Evolutionary conservation across 1,140 invertebrate species (phyloP).

Genomic region (Trissolcus basalis): DNA sequence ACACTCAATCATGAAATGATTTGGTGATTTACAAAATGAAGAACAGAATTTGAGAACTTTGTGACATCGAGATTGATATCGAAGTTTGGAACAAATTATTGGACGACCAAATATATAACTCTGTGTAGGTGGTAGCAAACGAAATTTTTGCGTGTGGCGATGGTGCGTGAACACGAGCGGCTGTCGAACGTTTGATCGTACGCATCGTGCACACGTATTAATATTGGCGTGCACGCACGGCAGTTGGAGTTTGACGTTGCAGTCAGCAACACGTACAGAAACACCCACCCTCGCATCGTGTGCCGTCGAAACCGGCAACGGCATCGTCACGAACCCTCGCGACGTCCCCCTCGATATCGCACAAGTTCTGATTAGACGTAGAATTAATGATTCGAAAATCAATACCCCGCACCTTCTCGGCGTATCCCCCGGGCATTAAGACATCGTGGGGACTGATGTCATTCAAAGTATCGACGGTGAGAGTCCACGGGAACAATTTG

Average conservation of each 20-base stretch:
- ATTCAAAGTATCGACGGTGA: constrained; percentile 35
- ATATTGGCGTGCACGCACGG: constrained; percentile 61
- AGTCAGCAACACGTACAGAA: constrained; percentile 66
- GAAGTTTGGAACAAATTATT: no score
- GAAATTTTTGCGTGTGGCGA: neutral
- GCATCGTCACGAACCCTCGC: constrained; percentile 53
- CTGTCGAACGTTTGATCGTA: constrained; percentile 30
- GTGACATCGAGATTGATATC: no score
- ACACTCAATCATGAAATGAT: no score
- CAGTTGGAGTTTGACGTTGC: constrained; percentile 66
- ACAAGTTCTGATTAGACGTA: constrained; percentile 75
- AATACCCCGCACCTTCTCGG: constrained; percentile 66
- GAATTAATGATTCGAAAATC: constrained; percentile 77
- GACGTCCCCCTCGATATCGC: constrained; percentile 65
- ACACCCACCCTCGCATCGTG: constrained; percentile 33
- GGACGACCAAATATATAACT: no score
- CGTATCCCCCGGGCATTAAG: constrained; percentile 65
- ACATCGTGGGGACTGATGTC: constrained; percentile 58
- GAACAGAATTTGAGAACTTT: no score
- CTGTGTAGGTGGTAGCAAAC: no score
- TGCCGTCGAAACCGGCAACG: constrained; percentile 47
- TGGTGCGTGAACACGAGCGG: constrained; percentile 8
- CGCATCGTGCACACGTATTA: constrained; percentile 52
- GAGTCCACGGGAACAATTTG: constrained; percentile 36
- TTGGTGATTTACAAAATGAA: no score